Evolutionary conservation across 1,140 invertebrate species (phyloP), one percentile per base, ranked within the genome.

Genomic region (Zaprionus lachaisei): DNA sequence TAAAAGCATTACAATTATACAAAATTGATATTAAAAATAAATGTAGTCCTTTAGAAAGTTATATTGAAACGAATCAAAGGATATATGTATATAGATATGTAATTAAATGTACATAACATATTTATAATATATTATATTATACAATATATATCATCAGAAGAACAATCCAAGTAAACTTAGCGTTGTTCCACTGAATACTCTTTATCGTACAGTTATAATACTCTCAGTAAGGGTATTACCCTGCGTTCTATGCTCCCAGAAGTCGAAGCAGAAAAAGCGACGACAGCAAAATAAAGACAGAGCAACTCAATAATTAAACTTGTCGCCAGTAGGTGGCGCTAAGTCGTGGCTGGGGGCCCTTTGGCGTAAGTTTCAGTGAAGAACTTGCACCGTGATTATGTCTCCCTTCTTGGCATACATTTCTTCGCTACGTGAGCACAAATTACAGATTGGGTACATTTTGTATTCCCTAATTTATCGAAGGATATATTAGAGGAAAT

Each of bases 251-350:
- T 20, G 44, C 7, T 69, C 51, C 58, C 20, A 47, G 62, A 62
- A 58, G 51, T 22, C 61, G 71, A 26, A 67, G 20, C 31, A 70
- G 44, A 31, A 31, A 9, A 9, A 34, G 31, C 31, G 31, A 34
- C 31, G 11, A 51, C 31, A 41, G 51, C 31, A 71, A 76, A 76
- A 65, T 72, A 56, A 47, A 41, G 69, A 60, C 44, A 61, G 34
- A 17, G 61, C 77, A 73, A 58, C 66, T 62, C 74, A 72, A 84
- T 89, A 84, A 87, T 89, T 89, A 87, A 84, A 84, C 84, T 84
- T 84, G 83, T 69, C 70, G 58, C 63, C 55, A 61, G 58, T 65
- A 68, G 51, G 41, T 54, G 70, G 69, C 67, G 72, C 68, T 51
- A 57, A 28, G n/a, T 68, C 47, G 41, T 26, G 4, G 12, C 28